Percentiles rank a stretch among this genome's conserved stretches.
Evolutionary conservation across 1,140 invertebrate species (phyloP).

Genomic region (Carposina sasakii): DNA sequence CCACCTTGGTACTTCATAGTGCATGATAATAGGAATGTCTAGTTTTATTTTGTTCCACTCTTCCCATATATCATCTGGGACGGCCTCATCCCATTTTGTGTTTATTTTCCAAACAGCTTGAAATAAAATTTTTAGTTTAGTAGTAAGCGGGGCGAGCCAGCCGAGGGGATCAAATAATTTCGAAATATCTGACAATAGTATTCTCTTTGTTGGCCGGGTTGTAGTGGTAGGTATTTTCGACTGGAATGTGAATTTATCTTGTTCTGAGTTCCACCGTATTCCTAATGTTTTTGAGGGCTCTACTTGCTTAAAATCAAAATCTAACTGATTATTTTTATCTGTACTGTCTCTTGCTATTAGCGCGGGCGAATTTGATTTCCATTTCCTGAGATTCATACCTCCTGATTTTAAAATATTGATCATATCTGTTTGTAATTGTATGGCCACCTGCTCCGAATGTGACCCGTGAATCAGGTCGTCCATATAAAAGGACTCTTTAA

Average conservation of each 20-base stretch:
- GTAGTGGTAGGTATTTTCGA: background rate
- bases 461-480: background rate
- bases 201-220: background rate
- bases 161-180: slow-evolving; percentile 61
- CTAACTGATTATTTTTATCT: background rate
- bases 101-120: slow-evolving; percentile 42
- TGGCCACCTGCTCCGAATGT: background rate
- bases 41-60: slow-evolving; percentile 17
- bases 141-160: slow-evolving; percentile 40
- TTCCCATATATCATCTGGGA: slow-evolving; percentile 25
- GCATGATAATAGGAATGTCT: slow-evolving; percentile 2
- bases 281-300: slow-evolving; percentile 1
- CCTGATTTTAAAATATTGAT: background rate
- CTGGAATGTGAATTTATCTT: background rate
- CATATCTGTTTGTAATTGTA: background rate
- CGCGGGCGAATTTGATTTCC: background rate
- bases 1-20: slow-evolving; percentile 14
- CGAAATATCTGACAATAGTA: slow-evolving; percentile 17
- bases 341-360: background rate
- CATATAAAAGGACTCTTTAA: background rate
- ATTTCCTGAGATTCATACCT: slow-evolving; percentile 1
- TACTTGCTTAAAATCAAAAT: background rate
- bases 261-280: background rate
- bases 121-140: slow-evolving; percentile 51
- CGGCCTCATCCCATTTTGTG: slow-evolving; percentile 41